Base-by-base conservation (phyloP, 2,888 invertebrate species). In the Dynastes maya region DNA sequence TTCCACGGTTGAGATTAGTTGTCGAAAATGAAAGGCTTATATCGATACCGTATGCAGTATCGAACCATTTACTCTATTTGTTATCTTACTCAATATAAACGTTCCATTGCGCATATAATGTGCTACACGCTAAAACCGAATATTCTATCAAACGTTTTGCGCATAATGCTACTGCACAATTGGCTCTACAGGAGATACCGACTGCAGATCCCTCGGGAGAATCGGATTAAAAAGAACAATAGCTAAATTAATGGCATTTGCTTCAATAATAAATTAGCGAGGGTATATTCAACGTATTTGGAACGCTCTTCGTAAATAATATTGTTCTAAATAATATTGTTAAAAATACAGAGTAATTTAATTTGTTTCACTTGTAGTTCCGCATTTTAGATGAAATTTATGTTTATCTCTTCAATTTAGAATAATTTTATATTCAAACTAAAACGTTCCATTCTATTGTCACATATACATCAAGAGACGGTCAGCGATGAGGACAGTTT, bases 151-250 rank as follows among this genome's bases (percentile, higher is more conserved):
- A 63, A 63, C 27, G n/a, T 32, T 29, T 13, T 5, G 8, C 63
- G 32, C 11, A 63, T 29, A 63, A 63, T 37, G 63, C n/a, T 4
- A 63, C 32, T 63, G 63, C 63, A n/a, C 27, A 5, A 29, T 6
- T 63, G 5, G 32, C 8, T 32, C 63, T 63, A 11, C 63, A 32
- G 63, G 29, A 32, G 3, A 27, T 29, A n/a, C 29, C 0, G 32
- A 63, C 27, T 32, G 63, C 63, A 63, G 13, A 29, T 63, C 63
- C 29, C 13, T 29, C 13, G 32, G 63, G 63, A 63, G 13, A 32
- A 63, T 32, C 5, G 9, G 9, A 32, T 32, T 11, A 29, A n/a
- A 29, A n/a, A 13, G 32, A 9, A 63, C 13, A 63, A 58, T 22
- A 29, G 32, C 32, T 2, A 8, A 58, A 58, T 22, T 29, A 63